Conservation (phyloP, 2,113 vertebrate species). For the Paradoxurus hermaphroditus region DNA sequence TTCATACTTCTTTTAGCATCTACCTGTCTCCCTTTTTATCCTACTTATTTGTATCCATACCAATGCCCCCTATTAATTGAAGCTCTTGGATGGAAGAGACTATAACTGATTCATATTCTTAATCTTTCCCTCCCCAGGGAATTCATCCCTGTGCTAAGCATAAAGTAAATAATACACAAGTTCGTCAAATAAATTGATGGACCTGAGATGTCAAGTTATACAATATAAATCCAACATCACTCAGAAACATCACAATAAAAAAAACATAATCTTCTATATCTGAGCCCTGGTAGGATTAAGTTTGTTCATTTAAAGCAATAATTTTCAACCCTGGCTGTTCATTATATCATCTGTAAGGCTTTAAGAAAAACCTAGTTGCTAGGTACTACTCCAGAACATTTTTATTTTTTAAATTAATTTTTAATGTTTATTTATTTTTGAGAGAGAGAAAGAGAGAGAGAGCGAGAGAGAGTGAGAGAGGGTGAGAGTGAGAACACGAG, state of each 20-base stretch:
- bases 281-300: background rate
- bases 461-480: too few species aligned
- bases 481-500: too few species aligned
- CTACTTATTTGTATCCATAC: background rate
- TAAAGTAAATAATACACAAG: background rate
- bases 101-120: background rate
- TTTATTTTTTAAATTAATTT: too few species aligned
- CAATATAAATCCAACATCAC: conserved; percentile 1
- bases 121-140: background rate
- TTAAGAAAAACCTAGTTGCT: background rate
- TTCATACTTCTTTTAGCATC: background rate
- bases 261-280: background rate
- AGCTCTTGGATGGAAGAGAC: background rate
- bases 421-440: too few species aligned
- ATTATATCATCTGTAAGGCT: background rate
- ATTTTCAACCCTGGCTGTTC: background rate
- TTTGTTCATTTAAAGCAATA: background rate
- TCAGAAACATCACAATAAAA: background rate
- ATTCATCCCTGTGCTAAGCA: background rate
- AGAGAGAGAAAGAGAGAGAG: too few species aligned
- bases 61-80: background rate
- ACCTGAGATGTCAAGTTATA: background rate
- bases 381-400: background rate
- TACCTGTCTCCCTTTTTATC: background rate
- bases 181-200: background rate